A percentile compares a stretch with the other conserved stretches of the same genome.
phyloP scores from a whole-genome alignment of 2,888 invertebrate species.

The Dioctria rufipes region DNA sequence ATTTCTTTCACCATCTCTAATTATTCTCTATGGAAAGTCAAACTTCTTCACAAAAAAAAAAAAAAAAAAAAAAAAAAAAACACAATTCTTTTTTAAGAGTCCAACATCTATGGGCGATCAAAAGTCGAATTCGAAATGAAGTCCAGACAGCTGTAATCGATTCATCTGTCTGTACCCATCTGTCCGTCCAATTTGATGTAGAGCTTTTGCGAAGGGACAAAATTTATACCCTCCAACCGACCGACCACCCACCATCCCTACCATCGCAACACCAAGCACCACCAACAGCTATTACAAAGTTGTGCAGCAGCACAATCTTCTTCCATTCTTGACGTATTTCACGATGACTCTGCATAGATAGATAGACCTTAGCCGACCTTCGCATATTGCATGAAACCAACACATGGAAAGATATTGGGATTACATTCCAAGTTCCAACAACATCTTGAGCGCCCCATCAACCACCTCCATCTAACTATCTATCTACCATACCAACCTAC shows the following conservation, averaged over 20 bases:
- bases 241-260: too few relatives aligned
- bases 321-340: conserved; percentile 26
- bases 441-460: conserved; percentile 11
- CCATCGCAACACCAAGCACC: too few relatives aligned
- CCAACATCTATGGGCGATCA: conserved; percentile 17
- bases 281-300: conserved; percentile 24
- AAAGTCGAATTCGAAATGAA: conserved; percentile 54
- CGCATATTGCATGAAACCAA: neutral
- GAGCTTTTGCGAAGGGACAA: conserved; percentile 54
- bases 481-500: neutral
- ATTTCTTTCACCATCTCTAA: too few relatives aligned
- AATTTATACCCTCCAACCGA: conserved; percentile 53
- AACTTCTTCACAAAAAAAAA: too few relatives aligned
- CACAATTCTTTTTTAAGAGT: too few relatives aligned
- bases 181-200: conserved; percentile 55
- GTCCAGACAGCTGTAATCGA: conserved; percentile 57
- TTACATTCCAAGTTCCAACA: neutral
- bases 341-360: conserved; percentile 23
- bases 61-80: too few relatives aligned
- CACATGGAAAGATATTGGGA: neutral
- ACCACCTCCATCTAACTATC: neutral
- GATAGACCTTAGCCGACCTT: conserved; percentile 2
- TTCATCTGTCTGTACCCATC: conserved; percentile 57
- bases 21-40: too few relatives aligned
- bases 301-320: conserved; percentile 25